phyloP scores from a whole-genome alignment of 2,797 vertebrate species.

The Sphenodon punctatus region DNA sequence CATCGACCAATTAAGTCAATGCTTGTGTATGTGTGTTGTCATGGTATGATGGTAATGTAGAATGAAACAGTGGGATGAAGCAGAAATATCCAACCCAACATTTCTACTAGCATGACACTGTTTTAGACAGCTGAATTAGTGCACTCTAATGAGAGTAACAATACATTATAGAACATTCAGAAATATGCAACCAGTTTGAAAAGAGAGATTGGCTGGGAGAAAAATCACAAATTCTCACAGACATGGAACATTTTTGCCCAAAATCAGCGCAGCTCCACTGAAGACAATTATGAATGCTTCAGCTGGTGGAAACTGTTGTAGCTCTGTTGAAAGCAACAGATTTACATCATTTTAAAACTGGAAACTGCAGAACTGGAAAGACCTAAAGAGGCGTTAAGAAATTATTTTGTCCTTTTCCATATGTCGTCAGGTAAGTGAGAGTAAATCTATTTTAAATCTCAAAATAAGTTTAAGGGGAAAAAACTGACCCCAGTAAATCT shows the following conservation, averaged over 20 bases:
- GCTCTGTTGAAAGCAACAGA: background rate
- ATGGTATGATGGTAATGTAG: background rate
- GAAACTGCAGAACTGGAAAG: no score
- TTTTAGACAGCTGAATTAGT: background rate
- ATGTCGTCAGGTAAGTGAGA: conserved; percentile 26
- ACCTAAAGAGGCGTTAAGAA: no score
- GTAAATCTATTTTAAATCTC: background rate
- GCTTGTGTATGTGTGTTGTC: background rate
- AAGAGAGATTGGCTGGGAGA: background rate
- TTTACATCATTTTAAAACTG: no score
- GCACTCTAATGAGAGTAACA: background rate
- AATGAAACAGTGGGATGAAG: background rate
- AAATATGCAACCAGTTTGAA: conserved; percentile 25
- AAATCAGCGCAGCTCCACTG: no score
- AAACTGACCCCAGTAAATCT: conserved; percentile 38
- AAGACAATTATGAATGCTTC: no score
- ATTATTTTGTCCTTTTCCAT: background rate
- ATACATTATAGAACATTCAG: conserved; percentile 2
- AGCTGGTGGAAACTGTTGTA: background rate
- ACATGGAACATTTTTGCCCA: background rate
- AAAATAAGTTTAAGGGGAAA: conserved; percentile 37
- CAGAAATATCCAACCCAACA: background rate
- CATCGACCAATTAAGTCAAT: background rate
- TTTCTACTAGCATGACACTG: background rate
- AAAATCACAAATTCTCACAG: background rate